phyloP scores from a whole-genome alignment of 2,888 invertebrate species.

The Caenorhabditis parvicauda region DNA sequence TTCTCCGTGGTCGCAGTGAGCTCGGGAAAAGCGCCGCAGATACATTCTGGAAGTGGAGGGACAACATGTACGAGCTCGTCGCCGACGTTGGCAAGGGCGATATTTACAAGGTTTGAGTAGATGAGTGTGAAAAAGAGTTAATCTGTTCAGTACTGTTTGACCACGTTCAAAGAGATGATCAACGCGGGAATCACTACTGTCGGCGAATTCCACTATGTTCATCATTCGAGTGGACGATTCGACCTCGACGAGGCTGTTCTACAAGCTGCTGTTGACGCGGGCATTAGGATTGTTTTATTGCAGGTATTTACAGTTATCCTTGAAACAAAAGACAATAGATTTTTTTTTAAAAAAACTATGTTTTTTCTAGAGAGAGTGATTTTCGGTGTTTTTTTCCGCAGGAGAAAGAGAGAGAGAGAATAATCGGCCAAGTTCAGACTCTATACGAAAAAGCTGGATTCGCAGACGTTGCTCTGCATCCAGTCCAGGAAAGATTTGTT shows the following conservation, averaged over 20 bases:
- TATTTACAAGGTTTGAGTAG: constrained; percentile 43
- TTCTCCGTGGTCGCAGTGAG: constrained; percentile 49
- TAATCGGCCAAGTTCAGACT: constrained; percentile 33
- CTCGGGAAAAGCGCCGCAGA: constrained; percentile 47
- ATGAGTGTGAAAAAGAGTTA: neutral
- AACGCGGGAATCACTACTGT: constrained; percentile 59
- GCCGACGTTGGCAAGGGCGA: constrained; percentile 44
- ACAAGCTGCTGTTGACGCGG: constrained; percentile 53
- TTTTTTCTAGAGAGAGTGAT: too few relatives aligned
- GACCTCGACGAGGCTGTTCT: constrained; percentile 54
- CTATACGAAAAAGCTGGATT: constrained; percentile 57
- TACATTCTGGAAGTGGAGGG: constrained; percentile 60
- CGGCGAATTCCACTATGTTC: constrained; percentile 62
- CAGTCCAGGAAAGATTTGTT: constrained; percentile 46
- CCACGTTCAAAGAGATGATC: constrained; percentile 59
- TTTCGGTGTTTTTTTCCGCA: too few relatives aligned
- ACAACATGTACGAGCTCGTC: constrained; percentile 59
- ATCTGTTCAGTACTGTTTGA: constrained; percentile 43
- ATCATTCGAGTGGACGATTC: constrained; percentile 49
- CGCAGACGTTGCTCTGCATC: constrained; percentile 32
- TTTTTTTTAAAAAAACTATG: too few relatives aligned
- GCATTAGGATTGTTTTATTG: constrained; percentile 54
- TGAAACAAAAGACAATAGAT: neutral
- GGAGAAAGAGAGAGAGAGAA: neutral
- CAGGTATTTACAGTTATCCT: constrained; percentile 26